Conservation (phyloP, 2,888 invertebrate species). For the Tetrapedia diversipes region DNA sequence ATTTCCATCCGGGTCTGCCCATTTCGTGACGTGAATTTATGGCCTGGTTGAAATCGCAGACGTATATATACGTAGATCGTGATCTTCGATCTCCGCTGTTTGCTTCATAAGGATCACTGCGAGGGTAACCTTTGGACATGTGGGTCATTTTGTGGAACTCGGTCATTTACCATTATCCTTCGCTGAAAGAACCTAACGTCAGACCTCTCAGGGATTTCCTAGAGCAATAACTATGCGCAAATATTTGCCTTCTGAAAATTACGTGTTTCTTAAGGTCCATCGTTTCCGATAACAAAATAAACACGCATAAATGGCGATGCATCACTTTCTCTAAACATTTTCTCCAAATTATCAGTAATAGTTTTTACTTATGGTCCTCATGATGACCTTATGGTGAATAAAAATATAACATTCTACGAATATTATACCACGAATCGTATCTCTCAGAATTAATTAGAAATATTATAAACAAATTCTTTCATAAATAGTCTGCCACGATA, state of each 20-base stretch:
- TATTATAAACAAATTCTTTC: no score
- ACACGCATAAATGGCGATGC: constrained; percentile 6
- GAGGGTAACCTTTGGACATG: constrained; percentile 18
- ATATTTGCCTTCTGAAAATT: constrained; percentile 55
- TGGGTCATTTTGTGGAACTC: constrained; percentile 26
- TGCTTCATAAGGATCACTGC: constrained; percentile 5
- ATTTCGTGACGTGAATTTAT: constrained; percentile 30
- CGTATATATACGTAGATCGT: constrained; percentile 18
- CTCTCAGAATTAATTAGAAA: no score
- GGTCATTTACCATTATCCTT: constrained; percentile 1
- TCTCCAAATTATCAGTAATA: constrained; percentile 21
- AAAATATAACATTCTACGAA: no score
- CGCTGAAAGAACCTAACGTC: constrained; percentile 4
- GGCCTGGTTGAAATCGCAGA: not conserved
- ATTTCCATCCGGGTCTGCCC: not conserved
- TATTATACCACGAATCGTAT: no score
- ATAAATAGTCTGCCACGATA: no score
- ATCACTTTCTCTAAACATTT: constrained; percentile 19
- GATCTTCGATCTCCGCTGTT: constrained; percentile 38
- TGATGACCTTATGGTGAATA: no score
- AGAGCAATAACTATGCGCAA: constrained; percentile 33
- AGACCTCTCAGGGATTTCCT: not conserved
- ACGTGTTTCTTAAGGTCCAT: constrained; percentile 32
- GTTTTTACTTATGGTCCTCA: no score
- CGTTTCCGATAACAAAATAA: constrained; percentile 45